Base-by-base conservation (phyloP, 2,888 invertebrate species). In the Troglohyphantes excavatus region DNA sequence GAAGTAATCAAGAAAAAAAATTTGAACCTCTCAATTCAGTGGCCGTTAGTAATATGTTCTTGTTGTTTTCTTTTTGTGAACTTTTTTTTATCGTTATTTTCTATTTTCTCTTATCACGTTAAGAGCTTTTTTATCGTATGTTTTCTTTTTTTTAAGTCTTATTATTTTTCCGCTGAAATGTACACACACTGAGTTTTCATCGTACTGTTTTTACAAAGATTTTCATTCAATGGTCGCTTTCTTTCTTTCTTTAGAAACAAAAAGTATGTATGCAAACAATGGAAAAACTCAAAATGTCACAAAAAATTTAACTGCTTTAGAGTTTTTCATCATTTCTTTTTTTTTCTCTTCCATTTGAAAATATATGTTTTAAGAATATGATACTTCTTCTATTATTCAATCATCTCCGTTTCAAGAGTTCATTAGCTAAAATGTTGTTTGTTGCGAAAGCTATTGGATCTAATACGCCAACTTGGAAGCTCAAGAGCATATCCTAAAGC, bases 31-130 rank as follows among this genome's bases (percentile, higher is more conserved):
- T 53, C 53, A 53, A 53, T 11, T 53, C 39, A n/a, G 13, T 53
- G n/a, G n/a, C 17, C 53, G 53, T 53, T 53, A 53, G 53, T n/a
- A 53, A 53, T n/a, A 7, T 61, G 19, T 72, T 72, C 9, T 43
- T 46, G n/a, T 19, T 17, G 21, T 46, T 17, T n/a, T 46, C 29
- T 29, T 68, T 21, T 53, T 81, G 3, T 11, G n/a, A n/a, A n/a
- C n/a, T 46, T 67, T 17, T 79, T 65, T 63, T 78, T 9, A 65
- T 9, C 26, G 26, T 17, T n/a, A 39, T 23, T 78, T 63, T 33
- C 68, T 68, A 63, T 78, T 78, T 78, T 43, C 78, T 78, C 43
- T 75, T 75, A 78, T 78, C 78, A 78, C 21, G 63, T n/a, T 23
- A 61, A 61, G 43, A 43, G n/a, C 23, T 78, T 63, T 78, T 78